Percentiles rank a stretch among this genome's conserved stretches.
phyloP scores from a whole-genome alignment of 1,140 invertebrate species.

The Drosophila littoralis region DNA sequence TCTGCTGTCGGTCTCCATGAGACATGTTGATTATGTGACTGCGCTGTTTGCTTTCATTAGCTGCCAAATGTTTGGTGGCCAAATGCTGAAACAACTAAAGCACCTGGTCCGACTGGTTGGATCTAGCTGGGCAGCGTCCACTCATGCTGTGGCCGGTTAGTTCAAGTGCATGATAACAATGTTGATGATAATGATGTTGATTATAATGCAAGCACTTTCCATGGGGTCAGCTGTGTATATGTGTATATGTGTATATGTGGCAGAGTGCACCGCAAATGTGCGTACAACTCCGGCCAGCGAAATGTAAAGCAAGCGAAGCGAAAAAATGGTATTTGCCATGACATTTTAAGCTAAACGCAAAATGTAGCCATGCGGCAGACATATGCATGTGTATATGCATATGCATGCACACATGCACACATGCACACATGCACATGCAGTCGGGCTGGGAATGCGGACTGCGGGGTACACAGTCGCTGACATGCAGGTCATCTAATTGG shows the following conservation, averaged over 20 bases:
- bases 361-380: constrained; percentile 26
- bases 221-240: constrained; percentile 21
- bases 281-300: constrained; percentile 48
- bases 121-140: constrained; percentile 5
- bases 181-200: constrained; percentile 9
- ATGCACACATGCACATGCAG: neutral
- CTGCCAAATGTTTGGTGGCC: constrained; percentile 62
- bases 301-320: constrained; percentile 54
- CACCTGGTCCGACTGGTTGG: constrained; percentile 20
- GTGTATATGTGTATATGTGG: constrained; percentile 21
- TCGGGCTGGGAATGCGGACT: neutral
- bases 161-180: constrained; percentile 44
- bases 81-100: constrained; percentile 51
- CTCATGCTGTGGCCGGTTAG: constrained; percentile 20
- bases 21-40: constrained; percentile 67
- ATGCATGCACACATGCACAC: constrained; percentile 2
- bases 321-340: constrained; percentile 64
- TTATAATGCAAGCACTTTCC: constrained; percentile 26
- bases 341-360: constrained; percentile 62
- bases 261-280: constrained; percentile 55
- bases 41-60: constrained; percentile 53
- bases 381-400: neutral
- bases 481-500: constrained; percentile 75
- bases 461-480: constrained; percentile 27
- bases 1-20: constrained; percentile 38